phyloP scores from a whole-genome alignment of 2,888 invertebrate species.

The Latrodectus elegans region DNA sequence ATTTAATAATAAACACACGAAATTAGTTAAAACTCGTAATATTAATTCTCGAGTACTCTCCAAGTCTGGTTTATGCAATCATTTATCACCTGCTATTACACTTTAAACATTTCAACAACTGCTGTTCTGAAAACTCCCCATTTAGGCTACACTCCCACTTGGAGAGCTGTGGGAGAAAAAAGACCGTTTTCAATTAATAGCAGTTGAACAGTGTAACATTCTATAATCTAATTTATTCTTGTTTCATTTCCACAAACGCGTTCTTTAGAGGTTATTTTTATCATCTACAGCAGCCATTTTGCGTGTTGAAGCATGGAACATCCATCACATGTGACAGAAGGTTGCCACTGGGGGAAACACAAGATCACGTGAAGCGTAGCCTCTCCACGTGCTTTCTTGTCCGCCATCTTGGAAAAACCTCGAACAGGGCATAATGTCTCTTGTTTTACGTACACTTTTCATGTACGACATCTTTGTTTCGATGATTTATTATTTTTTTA shows the following conservation, averaged over 20 bases:
- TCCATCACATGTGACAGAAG: conserved; percentile 60
- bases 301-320: conserved; percentile 66
- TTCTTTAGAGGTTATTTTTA: conserved; percentile 49
- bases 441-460: conserved; percentile 41
- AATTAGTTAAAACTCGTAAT: too few relatives aligned
- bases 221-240: not conserved
- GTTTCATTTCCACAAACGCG: conserved; percentile 16
- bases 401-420: conserved; percentile 42
- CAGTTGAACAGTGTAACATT: too few relatives aligned
- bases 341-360: conserved; percentile 27
- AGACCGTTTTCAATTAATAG: too few relatives aligned
- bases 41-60: too few relatives aligned
- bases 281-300: conserved; percentile 57
- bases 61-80: too few relatives aligned
- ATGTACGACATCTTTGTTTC: conserved; percentile 3
- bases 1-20: too few relatives aligned
- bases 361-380: conserved; percentile 61
- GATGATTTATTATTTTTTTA: not conserved
- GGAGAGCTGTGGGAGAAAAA: too few relatives aligned
- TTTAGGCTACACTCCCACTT: too few relatives aligned
- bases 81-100: too few relatives aligned
- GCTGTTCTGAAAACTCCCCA: too few relatives aligned
- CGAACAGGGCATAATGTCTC: conserved; percentile 27
- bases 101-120: too few relatives aligned
- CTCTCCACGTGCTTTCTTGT: conserved; percentile 43